A percentile compares a stretch with the other conserved stretches of the same genome.
Evolutionary conservation across 2,888 invertebrate genomes (phyloP).

Genomic region (Podotricha telesiphe): DNA sequence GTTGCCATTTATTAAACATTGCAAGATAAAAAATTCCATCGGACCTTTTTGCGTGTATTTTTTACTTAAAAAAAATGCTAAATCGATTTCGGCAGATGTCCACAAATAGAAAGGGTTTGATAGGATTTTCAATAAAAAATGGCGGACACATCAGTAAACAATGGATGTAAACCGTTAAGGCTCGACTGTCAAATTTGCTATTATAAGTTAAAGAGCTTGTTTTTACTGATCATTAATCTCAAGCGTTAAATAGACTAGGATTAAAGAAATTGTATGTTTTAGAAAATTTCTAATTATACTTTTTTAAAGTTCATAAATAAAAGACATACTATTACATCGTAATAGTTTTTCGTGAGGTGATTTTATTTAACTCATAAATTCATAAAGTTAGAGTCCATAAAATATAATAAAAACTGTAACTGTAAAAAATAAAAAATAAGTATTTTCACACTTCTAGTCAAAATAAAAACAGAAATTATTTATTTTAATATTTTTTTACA

Average conservation of each 20-base stretch:
- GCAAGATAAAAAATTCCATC: conserved; percentile 64
- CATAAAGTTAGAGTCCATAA: no score
- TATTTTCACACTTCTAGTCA: no score
- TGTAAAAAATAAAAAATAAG: no score
- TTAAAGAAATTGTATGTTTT: conserved; percentile 48
- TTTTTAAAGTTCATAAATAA: neutral
- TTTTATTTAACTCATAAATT: neutral
- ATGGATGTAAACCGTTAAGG: conserved; percentile 70
- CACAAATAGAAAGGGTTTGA: conserved; percentile 80
- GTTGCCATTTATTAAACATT: conserved; percentile 76
- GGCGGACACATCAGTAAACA: conserved; percentile 72
- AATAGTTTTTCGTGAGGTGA: neutral
- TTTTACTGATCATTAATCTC: conserved; percentile 54
- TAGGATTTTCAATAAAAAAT: conserved; percentile 68
- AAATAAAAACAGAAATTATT: no score
- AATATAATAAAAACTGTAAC: no score
- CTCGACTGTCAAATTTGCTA: conserved; percentile 71
- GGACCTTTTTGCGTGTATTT: conserved; percentile 75
- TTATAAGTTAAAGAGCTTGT: conserved; percentile 68
- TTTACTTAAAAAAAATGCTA: conserved; percentile 80
- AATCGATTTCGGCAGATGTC: conserved; percentile 83
- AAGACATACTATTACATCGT: neutral
- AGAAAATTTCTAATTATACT: neutral
- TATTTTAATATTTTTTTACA: no score
- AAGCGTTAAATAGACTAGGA: conserved; percentile 51